Base-by-base conservation (phyloP, 2,888 invertebrate species). In the Margaritifera margaritifera region DNA sequence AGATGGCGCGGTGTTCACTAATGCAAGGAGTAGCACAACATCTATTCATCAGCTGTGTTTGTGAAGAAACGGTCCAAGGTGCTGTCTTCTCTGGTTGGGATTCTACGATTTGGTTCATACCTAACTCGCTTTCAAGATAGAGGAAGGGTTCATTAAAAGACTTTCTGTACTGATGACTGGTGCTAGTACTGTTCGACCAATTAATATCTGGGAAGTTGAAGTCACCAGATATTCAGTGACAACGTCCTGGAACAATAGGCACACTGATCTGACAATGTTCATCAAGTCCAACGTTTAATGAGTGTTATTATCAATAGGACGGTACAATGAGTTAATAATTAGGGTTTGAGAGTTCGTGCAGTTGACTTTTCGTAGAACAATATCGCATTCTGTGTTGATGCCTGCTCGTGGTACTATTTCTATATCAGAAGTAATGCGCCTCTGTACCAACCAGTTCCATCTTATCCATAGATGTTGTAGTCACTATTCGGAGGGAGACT, bases 151-250 rank as follows among this genome's bases (percentile, higher is more conserved):
- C 55, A 27, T 68, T 68, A 6, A 68, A 56, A 0, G 52, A 6
- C 55, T 59, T 64, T n/a, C 31, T 56, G 56, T 72, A 66, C 27
- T 66, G 72, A 22, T 63, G 57, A 3, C 68, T 63, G 8, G 55
- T 50, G 42, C 64, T 68, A 3, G 59, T 51, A 56, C 64, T 68
- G 51, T 42, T 65, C 42, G 42, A 19, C 68, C 68, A 72, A 19
- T 62, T 27, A 1, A 72, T 66, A 42, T 68, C 66, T 54, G 72
- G 68, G 6, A 65, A 51, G 56, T 65, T 72, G 51, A 72, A 62
- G 53, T 72, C 62, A 64, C n/a, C n/a, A n/a, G n/a, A n/a, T n/a
- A n/a, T n/a, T n/a, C 67, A 19, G 68, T 65, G 8, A 57, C 24
- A 52, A 64, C 42, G 19, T 64, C 57, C 27, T 60, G 59, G 27